Percentiles rank a stretch among this genome's conserved stretches.
Conservation (phyloP, 1,140 invertebrate genomes). For the Megathymus violae region DNA sequence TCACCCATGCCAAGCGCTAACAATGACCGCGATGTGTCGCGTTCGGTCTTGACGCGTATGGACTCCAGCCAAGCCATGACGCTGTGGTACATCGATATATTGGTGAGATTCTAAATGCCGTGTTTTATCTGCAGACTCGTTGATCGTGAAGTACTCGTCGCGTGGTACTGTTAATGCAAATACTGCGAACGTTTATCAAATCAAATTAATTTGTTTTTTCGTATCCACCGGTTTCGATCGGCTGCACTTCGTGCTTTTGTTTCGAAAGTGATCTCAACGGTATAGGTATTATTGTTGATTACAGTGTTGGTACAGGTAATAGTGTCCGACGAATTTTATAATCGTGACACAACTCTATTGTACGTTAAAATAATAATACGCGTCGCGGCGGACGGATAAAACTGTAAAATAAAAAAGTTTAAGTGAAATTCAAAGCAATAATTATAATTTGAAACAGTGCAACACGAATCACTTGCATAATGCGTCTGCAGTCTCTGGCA, state of each 20-base stretch:
- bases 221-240: conserved; percentile 12
- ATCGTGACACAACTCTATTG: conserved; percentile 44
- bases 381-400: conserved; percentile 3
- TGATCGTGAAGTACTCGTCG: conserved; percentile 1
- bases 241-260: conserved; percentile 27
- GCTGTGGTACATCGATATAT: conserved; percentile 80
- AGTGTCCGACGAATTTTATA: conserved; percentile 22
- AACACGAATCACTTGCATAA: conserved; percentile 4
- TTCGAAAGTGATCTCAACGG: conserved; percentile 33
- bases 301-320: conserved; percentile 28
- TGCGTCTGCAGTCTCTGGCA: conserved; percentile 23
- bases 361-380: conserved; percentile 28
- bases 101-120: conserved; percentile 64
- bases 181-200: conserved; percentile 15
- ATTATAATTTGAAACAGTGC: conserved; percentile 7
- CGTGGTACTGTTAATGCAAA: background rate
- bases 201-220: conserved; percentile 25
- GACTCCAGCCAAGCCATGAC: conserved; percentile 77
- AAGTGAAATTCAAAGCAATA: conserved; percentile 15
- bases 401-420: conserved; percentile 8
- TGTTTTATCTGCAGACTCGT: conserved; percentile 28
- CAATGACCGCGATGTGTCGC: conserved; percentile 71
- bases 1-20: conserved; percentile 63
- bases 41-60: conserved; percentile 71
- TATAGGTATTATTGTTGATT: conserved; percentile 30